Evolutionary conservation across 1,140 invertebrate genomes (phyloP).

Genomic region (Euura saliciscinereae): DNA sequence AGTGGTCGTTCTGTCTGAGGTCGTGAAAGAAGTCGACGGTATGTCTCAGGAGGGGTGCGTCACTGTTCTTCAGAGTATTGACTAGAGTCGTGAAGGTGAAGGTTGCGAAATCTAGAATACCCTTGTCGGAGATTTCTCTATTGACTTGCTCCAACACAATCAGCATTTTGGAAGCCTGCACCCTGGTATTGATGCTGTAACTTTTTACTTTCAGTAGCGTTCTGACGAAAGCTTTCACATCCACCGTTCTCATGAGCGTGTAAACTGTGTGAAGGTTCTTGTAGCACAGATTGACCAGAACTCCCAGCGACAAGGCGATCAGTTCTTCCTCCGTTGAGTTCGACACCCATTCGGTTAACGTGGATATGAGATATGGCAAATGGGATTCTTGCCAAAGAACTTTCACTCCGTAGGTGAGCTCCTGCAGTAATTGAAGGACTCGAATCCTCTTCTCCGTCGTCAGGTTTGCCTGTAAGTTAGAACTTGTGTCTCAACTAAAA

Average conservation of each 20-base stretch:
- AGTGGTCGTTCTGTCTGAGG: constrained; percentile 51
- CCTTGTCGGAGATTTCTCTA: constrained; percentile 57
- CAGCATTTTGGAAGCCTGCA: constrained; percentile 63
- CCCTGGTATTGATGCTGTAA: constrained; percentile 52
- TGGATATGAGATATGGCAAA: constrained; percentile 66
- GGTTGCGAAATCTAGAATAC: constrained; percentile 58
- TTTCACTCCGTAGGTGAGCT: constrained; percentile 73
- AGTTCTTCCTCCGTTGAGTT: constrained; percentile 63
- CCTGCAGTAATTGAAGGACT: constrained; percentile 61
- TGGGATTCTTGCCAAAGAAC: constrained; percentile 75
- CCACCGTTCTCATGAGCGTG: constrained; percentile 67
- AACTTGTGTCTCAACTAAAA: constrained; percentile 2
- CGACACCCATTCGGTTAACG: constrained; percentile 66
- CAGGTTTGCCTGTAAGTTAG: constrained; percentile 36
- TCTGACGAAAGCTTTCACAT: constrained; percentile 66
- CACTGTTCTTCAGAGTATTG: constrained; percentile 55
- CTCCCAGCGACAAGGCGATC: constrained; percentile 66
- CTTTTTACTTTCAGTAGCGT: constrained; percentile 63
- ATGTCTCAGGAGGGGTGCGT: constrained; percentile 59
- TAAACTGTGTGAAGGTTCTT: constrained; percentile 72
- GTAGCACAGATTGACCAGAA: constrained; percentile 76
- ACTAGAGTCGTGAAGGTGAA: constrained; percentile 59
- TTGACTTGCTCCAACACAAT: constrained; percentile 63
- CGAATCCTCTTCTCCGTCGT: constrained; percentile 54
- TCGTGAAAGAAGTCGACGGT: constrained; percentile 65